Conservation (phyloP, 1,140 invertebrate genomes). For the Carposina sasakii region DNA sequence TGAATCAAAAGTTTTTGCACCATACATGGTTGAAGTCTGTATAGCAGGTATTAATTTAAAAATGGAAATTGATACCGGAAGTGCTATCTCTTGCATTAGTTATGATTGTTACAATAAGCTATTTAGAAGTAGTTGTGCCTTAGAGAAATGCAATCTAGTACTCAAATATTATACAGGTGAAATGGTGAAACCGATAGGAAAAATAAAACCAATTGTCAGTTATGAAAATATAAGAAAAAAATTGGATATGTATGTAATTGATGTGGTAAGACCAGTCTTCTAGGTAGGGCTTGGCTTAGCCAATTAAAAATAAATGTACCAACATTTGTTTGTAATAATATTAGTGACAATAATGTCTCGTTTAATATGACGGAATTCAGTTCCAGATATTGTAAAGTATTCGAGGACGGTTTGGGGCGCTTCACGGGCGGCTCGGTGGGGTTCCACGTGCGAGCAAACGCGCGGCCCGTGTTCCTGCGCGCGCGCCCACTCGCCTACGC, state of each 20-base stretch:
- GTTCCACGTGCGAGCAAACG: conserved; percentile 14
- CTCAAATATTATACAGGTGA: conserved; percentile 4
- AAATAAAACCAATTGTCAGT: not conserved
- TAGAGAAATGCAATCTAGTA: not conserved
- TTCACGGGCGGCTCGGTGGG: conserved; percentile 14
- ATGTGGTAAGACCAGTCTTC: conserved; percentile 5
- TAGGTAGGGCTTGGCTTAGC: conserved; percentile 5
- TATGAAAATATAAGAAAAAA: not conserved
- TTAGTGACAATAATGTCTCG: not conserved
- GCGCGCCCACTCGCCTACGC: conserved; percentile 29
- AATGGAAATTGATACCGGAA: conserved; percentile 5
- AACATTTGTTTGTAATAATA: not conserved
- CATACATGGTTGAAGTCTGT: not conserved
- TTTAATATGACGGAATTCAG: conserved; percentile 2
- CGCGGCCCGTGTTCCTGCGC: conserved; percentile 19
- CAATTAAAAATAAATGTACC: conserved; percentile 8
- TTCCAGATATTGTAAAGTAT: conserved; percentile 14
- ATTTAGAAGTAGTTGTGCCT: not conserved
- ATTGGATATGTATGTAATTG: conserved; percentile 10
- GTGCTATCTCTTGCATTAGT: conserved; percentile 3
- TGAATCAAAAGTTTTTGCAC: too few relatives aligned
- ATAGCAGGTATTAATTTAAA: not conserved
- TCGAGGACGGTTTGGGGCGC: conserved; percentile 12
- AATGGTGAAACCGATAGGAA: not conserved
- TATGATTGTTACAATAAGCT: not conserved